Evolutionary conservation across 2,797 vertebrate species (phyloP).

Genomic region (Emys orbicularis): DNA sequence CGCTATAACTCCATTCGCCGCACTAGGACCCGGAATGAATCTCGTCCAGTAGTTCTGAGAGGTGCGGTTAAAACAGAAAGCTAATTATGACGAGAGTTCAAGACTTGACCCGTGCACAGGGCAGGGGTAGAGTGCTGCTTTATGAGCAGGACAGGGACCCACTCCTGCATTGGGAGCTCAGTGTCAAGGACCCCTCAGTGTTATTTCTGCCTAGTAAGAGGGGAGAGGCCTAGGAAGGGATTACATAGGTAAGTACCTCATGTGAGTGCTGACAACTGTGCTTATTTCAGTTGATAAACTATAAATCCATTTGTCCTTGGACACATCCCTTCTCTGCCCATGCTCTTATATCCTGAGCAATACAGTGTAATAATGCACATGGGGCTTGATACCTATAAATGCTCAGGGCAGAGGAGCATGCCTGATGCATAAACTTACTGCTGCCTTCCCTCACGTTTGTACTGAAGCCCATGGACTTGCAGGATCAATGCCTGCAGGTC

Average conservation of each 20-base stretch:
- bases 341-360: neutral
- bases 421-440: neutral
- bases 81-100: neutral
- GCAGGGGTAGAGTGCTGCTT: neutral
- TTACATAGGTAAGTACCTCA: neutral
- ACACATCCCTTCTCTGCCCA: neutral
- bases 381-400: neutral
- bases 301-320: neutral
- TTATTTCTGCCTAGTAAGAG: neutral
- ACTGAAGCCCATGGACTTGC: neutral
- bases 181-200: neutral
- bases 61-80: neutral
- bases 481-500: neutral
- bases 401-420: neutral
- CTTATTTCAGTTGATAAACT: neutral
- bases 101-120: neutral
- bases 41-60: neutral
- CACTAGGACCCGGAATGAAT: neutral
- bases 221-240: neutral
- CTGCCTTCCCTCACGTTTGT: neutral
- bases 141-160: neutral
- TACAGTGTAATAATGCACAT: neutral
- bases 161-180: neutral
- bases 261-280: neutral
- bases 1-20: fast-evolving